phyloP scores from a whole-genome alignment of 2,113 vertebrate genomes.

The Caracal caracal region DNA sequence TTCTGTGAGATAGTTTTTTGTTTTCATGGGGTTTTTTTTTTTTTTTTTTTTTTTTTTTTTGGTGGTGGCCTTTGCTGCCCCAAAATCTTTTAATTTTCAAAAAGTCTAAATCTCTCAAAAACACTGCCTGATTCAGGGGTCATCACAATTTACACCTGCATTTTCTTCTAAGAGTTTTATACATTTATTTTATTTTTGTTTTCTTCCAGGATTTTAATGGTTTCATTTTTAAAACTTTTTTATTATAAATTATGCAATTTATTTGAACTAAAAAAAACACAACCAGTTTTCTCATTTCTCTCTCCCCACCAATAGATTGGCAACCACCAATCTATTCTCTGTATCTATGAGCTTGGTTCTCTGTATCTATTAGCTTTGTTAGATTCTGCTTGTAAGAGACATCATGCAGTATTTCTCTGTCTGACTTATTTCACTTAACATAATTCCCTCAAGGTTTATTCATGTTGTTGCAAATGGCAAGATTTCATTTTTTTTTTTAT shows the following conservation, averaged over 20 bases:
- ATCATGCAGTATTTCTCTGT: not conserved
- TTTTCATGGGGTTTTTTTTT: not conserved
- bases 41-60: not conserved
- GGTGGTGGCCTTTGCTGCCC: not conserved
- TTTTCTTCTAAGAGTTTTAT: not conserved
- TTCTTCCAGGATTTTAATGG: not conserved
- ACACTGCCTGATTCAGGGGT: not conserved
- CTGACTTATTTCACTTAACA: not conserved
- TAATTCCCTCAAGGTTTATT: not conserved
- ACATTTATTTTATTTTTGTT: not conserved
- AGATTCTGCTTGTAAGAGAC: not conserved
- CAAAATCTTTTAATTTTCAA: conserved; percentile 17
- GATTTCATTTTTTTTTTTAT: not conserved
- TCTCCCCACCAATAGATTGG: not conserved
- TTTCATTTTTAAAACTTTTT: not conserved
- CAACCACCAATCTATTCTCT: not conserved
- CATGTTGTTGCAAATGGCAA: not conserved
- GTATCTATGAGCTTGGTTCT: not conserved
- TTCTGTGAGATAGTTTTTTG: not conserved
- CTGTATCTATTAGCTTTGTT: not conserved
- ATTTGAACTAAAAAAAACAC: not conserved
- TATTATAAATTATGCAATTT: not conserved
- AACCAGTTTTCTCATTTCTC: not conserved
- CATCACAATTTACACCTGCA: not conserved
- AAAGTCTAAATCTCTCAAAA: not conserved